phyloP scores from a whole-genome alignment of 1,140 invertebrate species.

The Trissolcus basalis region DNA sequence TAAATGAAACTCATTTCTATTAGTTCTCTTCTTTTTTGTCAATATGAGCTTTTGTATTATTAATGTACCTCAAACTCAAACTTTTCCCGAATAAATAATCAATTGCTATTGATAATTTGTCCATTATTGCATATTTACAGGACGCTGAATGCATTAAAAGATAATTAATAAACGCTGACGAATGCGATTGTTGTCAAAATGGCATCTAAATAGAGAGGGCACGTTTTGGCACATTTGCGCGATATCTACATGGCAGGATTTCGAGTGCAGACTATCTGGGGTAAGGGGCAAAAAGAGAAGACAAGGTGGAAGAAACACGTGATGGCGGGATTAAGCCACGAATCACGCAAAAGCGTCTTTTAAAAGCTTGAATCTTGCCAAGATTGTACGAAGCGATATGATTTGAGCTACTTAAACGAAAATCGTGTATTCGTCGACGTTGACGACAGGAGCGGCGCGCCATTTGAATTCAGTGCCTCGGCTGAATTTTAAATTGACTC shows the following conservation, averaged over 20 bases:
- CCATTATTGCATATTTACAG: too few species aligned
- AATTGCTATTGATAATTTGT: too few species aligned
- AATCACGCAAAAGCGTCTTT: constrained; percentile 47
- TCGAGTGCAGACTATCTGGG: constrained; percentile 10
- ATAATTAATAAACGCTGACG: constrained; percentile 39
- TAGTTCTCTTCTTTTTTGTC: too few species aligned
- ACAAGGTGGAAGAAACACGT: neutral
- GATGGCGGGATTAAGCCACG: constrained; percentile 27
- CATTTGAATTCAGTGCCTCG: constrained; percentile 51
- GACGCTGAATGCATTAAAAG: neutral
- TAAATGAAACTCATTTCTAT: too few species aligned
- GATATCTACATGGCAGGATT: constrained; percentile 28
- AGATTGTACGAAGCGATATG: constrained; percentile 44
- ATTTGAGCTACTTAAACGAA: constrained; percentile 55
- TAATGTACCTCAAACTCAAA: too few species aligned
- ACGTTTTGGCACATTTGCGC: constrained; percentile 27
- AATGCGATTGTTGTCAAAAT: constrained; percentile 5
- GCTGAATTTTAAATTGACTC: constrained; percentile 55
- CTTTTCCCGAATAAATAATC: too few species aligned
- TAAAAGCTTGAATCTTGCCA: constrained; percentile 43
- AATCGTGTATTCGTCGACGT: constrained; percentile 43
- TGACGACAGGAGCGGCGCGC: constrained; percentile 26
- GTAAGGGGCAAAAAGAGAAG: neutral
- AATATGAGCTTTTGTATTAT: too few species aligned
- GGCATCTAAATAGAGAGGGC: constrained; percentile 32